A percentile compares a stretch with the other conserved stretches of the same genome.
phyloP scores from a whole-genome alignment of 1,140 invertebrate genomes.

The Venustaconcha ellipsiformis region DNA sequence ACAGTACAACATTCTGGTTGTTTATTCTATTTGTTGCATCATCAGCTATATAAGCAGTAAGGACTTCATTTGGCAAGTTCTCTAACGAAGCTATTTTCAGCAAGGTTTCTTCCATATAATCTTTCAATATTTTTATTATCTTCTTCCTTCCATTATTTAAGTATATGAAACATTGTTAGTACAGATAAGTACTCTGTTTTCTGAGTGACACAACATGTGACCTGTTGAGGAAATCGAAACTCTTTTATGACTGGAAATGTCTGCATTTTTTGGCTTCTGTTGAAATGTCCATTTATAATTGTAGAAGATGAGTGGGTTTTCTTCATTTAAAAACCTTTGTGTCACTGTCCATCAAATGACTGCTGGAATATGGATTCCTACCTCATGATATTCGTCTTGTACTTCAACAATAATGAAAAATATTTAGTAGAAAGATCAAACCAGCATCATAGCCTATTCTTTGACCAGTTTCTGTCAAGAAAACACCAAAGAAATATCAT shows the following conservation, averaged over 20 bases:
- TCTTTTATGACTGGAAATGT: not conserved
- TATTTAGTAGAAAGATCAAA: conserved; percentile 4
- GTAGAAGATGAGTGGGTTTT: not conserved
- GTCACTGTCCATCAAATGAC: too few relatives aligned
- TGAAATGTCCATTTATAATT: not conserved
- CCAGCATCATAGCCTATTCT: not conserved
- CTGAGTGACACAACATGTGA: too few relatives aligned
- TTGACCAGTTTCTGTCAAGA: conserved; percentile 11
- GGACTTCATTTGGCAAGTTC: too few relatives aligned
- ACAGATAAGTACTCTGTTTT: not conserved
- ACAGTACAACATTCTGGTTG: too few relatives aligned
- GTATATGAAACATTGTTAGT: not conserved
- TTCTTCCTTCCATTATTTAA: not conserved
- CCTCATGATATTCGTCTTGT: not conserved
- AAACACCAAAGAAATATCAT: conserved; percentile 5
- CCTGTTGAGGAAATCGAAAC: not conserved
- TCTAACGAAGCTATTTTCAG: too few relatives aligned
- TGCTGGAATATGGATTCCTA: not conserved
- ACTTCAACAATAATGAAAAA: not conserved
- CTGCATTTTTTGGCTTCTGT: not conserved
- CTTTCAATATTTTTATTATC: not conserved
- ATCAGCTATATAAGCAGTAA: too few relatives aligned
- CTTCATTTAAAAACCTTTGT: not conserved
- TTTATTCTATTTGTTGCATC: too few relatives aligned
- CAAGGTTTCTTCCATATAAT: not conserved